phyloP scores from a whole-genome alignment of 2,888 invertebrate genomes.

The Xestia xanthographa region DNA sequence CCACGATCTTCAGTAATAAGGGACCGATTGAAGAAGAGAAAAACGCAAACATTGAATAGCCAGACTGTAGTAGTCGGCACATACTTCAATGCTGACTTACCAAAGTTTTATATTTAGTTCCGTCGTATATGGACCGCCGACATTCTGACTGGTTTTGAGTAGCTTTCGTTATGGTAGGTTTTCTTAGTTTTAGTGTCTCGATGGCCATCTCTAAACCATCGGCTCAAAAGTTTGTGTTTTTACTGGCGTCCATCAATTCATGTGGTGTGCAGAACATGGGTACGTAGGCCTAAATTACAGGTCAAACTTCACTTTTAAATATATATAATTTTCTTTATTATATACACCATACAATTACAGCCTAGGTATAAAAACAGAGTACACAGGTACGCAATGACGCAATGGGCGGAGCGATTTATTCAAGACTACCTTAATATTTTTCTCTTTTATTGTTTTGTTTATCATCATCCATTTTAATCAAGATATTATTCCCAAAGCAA shows the following conservation, averaged over 20 bases:
- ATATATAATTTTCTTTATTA: neutral
- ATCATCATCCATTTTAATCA: neutral
- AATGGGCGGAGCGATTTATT: neutral
- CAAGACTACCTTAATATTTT: no score
- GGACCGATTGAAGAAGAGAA: no score
- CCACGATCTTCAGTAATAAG: no score
- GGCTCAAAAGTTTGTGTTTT: no score
- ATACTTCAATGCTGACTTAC: no score
- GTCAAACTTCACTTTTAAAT: neutral
- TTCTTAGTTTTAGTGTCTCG: no score
- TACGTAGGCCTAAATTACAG: no score
- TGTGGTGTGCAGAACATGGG: neutral
- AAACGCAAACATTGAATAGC: neutral
- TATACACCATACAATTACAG: neutral
- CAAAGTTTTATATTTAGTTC: neutral
- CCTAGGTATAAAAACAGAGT: neutral
- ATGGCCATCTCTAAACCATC: no score
- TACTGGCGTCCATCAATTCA: neutral
- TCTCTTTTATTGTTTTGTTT: neutral
- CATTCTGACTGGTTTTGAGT: neutral
- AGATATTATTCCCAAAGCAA: conserved; percentile 8
- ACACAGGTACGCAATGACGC: neutral
- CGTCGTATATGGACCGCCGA: no score
- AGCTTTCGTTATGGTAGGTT: neutral
- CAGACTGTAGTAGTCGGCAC: neutral